Conservation (phyloP, 2,888 invertebrate species). For the Oscheius myriophilus region DNA sequence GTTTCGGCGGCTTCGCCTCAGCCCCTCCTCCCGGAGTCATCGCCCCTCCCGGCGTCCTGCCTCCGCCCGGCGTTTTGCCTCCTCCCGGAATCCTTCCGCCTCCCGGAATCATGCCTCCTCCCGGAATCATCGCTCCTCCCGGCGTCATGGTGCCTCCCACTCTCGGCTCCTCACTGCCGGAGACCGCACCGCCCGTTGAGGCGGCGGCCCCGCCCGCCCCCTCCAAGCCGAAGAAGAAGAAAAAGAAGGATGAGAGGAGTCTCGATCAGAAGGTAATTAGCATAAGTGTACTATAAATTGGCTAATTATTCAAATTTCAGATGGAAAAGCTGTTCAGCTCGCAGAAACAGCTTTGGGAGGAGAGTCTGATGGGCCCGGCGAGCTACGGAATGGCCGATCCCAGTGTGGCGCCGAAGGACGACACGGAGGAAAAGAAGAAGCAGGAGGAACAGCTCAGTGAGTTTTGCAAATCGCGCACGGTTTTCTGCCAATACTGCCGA, state of each 20-base stretch:
- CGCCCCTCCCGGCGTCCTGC: neutral
- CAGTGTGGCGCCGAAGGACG: constrained; percentile 36
- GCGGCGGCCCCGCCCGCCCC: constrained; percentile 9
- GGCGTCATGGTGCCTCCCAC: neutral
- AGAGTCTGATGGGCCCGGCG: constrained; percentile 40
- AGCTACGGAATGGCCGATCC: constrained; percentile 45
- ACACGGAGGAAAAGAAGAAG: constrained; percentile 7
- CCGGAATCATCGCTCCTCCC: constrained; percentile 1
- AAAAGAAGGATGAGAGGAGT: constrained; percentile 20
- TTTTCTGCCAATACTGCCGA: neutral
- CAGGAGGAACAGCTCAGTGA: constrained; percentile 6
- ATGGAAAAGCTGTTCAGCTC: constrained; percentile 38
- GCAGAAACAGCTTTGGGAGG: constrained; percentile 42
- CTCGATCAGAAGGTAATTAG: constrained; percentile 3
- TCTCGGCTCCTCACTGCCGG: neutral
- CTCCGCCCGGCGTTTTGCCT: constrained; percentile 14
- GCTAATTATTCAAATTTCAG: constrained; percentile 21
- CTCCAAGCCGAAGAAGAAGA: constrained; percentile 6
- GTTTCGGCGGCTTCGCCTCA: constrained; percentile 23
- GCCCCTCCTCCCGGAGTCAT: constrained; percentile 1
- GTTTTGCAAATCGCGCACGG: neutral
- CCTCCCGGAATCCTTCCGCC: neutral
- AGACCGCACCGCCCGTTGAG: neutral
- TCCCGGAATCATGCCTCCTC: constrained; percentile 1
- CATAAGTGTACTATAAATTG: neutral